Conservation (phyloP, 2,797 vertebrate species). For the Trachurus trachurus region DNA sequence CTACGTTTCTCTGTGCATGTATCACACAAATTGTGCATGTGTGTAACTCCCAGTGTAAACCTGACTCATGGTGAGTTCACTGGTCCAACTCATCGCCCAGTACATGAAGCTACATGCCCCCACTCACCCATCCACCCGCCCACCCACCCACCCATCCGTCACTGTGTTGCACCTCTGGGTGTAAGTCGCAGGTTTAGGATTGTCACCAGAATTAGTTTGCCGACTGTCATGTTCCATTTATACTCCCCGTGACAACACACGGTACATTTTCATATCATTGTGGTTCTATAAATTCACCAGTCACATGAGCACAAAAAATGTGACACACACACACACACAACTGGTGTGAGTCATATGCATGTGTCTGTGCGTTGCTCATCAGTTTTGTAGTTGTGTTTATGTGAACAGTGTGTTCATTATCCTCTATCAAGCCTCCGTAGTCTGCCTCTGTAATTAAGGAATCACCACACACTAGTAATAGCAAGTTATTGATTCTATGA, state of each 20-base stretch:
- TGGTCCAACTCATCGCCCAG: constrained; percentile 24
- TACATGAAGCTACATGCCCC: constrained; percentile 41
- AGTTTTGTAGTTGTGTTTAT: not conserved
- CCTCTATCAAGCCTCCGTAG: not conserved
- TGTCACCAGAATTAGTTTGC: constrained; percentile 43
- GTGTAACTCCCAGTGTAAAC: constrained; percentile 36
- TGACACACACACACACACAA: constrained; percentile 12
- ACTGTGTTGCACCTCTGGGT: constrained; percentile 49
- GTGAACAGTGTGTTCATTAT: constrained; percentile 1
- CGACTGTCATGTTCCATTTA: constrained; percentile 39
- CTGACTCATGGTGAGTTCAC: constrained; percentile 66
- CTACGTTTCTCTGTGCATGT: constrained; percentile 1
- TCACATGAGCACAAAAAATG: constrained; percentile 9
- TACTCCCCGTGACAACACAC: constrained; percentile 29
- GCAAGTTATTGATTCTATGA: not conserved
- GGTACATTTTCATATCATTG: constrained; percentile 21
- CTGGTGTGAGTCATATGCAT: constrained; percentile 1
- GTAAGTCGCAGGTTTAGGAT: constrained; percentile 34
- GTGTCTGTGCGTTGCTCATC: constrained; percentile 14
- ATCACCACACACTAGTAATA: not conserved
- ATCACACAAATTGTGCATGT: constrained; percentile 7
- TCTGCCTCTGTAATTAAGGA: not conserved
- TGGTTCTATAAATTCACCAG: constrained; percentile 24
- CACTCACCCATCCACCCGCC: no score
- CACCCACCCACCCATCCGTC: constrained; percentile 8